A percentile compares a stretch with the other conserved stretches of the same genome.
Conservation (phyloP, 30 jellyfish, hydroid and myxozoan genomes). For the Catostylus mosaicus region DNA sequence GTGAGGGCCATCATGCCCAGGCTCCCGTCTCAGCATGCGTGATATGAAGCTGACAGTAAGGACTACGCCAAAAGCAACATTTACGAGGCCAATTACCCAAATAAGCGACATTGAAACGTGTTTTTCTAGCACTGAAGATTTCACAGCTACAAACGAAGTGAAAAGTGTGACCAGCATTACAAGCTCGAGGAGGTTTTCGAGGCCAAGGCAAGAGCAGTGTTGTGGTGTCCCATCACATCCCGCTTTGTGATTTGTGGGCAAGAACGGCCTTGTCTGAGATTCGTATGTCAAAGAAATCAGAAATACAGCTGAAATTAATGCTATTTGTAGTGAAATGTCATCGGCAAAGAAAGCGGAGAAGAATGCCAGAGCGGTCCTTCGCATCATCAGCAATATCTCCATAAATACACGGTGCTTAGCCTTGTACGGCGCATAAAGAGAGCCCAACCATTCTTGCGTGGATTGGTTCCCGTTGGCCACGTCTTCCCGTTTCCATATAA, state of each 20-base stretch:
- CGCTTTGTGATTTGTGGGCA: neutral
- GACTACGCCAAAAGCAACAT: constrained; percentile 5
- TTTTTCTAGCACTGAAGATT: constrained; percentile 16
- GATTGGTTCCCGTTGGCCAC: constrained; percentile 19
- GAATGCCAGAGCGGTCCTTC: constrained; percentile 50
- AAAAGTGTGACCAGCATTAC: constrained; percentile 35
- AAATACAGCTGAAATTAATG: constrained; percentile 31
- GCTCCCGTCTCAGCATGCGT: constrained; percentile 16
- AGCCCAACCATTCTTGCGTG: constrained; percentile 59
- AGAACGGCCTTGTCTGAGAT: constrained; percentile 61
- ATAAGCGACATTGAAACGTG: constrained; percentile 12
- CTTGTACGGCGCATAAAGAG: constrained; percentile 50
- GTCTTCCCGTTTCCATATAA: constrained; percentile 29
- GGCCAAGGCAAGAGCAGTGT: constrained; percentile 18
- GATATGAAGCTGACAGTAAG: constrained; percentile 14
- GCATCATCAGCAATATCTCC: constrained; percentile 58
- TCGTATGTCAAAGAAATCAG: constrained; percentile 40
- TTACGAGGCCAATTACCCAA: constrained; percentile 27
- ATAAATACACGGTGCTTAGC: constrained; percentile 38
- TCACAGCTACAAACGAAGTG: constrained; percentile 36
- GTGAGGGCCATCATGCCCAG: neutral
- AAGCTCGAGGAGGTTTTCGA: constrained; percentile 54
- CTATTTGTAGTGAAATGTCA: constrained; percentile 16
- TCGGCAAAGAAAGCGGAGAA: constrained; percentile 31
- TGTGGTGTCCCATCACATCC: neutral